Evolutionary conservation across 2,888 invertebrate genomes (phyloP).

Genomic region (Mythimna pallens): DNA sequence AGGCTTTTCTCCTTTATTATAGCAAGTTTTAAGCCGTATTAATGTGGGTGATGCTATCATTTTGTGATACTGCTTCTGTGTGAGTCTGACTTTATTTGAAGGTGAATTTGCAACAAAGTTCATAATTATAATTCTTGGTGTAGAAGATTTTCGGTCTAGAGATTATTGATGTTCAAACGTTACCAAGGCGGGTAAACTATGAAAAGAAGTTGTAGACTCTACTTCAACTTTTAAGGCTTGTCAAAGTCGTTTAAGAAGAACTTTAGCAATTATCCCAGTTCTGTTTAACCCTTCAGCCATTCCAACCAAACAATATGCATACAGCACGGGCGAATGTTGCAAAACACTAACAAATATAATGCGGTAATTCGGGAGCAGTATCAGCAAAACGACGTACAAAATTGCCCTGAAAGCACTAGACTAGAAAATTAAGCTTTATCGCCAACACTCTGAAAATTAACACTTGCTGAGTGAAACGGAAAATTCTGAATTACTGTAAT

Average conservation of each 20-base stretch:
- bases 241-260: not conserved
- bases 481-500: constrained; percentile 29
- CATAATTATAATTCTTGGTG: not conserved
- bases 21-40: constrained; percentile 45
- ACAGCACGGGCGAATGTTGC: constrained; percentile 8
- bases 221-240: not conserved
- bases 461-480: constrained; percentile 33
- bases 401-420: constrained; percentile 49
- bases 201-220: not conserved
- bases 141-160: not conserved
- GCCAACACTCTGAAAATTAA: constrained; percentile 49
- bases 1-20: constrained; percentile 48
- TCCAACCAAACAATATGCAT: constrained; percentile 12
- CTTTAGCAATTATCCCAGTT: constrained; percentile 5
- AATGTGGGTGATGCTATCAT: constrained; percentile 31
- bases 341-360: constrained; percentile 52
- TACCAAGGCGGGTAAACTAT: not conserved
- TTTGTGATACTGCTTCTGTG: constrained; percentile 22
- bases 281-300: not conserved
- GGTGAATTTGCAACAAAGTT: not conserved
- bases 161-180: not conserved
- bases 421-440: constrained; percentile 58
- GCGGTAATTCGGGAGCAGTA: constrained; percentile 27
- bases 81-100: not conserved
- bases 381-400: constrained; percentile 48